phyloP scores from a whole-genome alignment of 2,797 vertebrate genomes.

The Thalassophryne amazonica region DNA sequence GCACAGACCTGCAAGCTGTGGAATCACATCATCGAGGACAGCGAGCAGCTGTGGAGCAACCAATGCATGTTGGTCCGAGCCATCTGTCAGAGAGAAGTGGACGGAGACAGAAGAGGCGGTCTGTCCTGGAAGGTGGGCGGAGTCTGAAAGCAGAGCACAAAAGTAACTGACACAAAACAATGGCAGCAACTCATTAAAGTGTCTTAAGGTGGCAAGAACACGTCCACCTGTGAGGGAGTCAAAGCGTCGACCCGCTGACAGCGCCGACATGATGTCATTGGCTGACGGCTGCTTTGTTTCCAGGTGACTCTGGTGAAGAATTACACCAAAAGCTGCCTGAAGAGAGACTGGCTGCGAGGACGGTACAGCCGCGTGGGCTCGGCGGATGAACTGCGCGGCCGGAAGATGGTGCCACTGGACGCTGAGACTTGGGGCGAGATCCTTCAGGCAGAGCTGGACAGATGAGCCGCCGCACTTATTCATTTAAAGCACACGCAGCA shows the following conservation, averaged over 20 bases:
- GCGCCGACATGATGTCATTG: no score
- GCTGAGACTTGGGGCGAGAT: slow-evolving; percentile 89
- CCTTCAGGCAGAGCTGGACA: slow-evolving; percentile 87
- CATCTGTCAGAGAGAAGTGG: slow-evolving; percentile 81
- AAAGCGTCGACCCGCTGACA: no score
- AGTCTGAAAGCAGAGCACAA: no score
- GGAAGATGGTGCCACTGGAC: slow-evolving; percentile 84
- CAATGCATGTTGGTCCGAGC: slow-evolving; percentile 76
- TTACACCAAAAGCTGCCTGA: slow-evolving; percentile 84
- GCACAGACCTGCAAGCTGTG: slow-evolving; percentile 80
- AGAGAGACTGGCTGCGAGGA: slow-evolving; percentile 85
- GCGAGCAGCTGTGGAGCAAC: slow-evolving; percentile 81
- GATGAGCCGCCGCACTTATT: slow-evolving; percentile 53
- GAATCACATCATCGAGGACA: slow-evolving; percentile 74
- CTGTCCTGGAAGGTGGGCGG: slow-evolving; percentile 86
- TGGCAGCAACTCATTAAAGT: no score
- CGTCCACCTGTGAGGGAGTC: no score
- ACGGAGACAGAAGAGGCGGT: slow-evolving; percentile 75
- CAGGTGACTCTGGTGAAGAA: slow-evolving; percentile 86
- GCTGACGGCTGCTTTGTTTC: neutral
- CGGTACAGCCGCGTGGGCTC: slow-evolving; percentile 85
- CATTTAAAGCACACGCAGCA: neutral
- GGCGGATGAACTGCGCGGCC: slow-evolving; percentile 71
- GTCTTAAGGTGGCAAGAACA: no score
- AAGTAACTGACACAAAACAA: no score